Evolutionary conservation across 2,888 invertebrate genomes (phyloP).

Genomic region (Sceliomorpha sp.): DNA sequence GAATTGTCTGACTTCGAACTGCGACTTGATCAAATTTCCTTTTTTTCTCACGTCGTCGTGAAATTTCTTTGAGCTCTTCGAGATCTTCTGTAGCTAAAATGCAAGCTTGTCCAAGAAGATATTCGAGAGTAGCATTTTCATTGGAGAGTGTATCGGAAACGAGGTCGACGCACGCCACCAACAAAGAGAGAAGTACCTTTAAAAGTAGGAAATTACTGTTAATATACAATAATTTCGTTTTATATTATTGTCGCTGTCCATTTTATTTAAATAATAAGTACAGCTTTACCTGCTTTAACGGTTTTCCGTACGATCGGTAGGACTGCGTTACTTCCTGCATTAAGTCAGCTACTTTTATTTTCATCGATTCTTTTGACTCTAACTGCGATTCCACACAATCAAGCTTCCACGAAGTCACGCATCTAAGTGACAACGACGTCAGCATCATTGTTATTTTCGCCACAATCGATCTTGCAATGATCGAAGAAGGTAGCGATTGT

Average conservation of each 20-base stretch:
- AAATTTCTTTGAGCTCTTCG: slow-evolving; percentile 68
- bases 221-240: too few relatives aligned
- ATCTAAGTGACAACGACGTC: slow-evolving; percentile 72
- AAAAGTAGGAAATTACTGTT: too few relatives aligned
- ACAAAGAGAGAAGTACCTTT: slow-evolving; percentile 68
- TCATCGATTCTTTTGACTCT: slow-evolving; percentile 62
- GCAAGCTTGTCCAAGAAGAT: slow-evolving; percentile 71
- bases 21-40: slow-evolving; percentile 57
- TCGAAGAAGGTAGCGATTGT: slow-evolving; percentile 50
- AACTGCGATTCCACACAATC: slow-evolving; percentile 68
- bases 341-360: slow-evolving; percentile 66
- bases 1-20: slow-evolving; percentile 13
- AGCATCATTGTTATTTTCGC: slow-evolving; percentile 71
- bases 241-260: neutral
- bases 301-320: slow-evolving; percentile 70
- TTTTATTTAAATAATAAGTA: neutral
- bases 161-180: slow-evolving; percentile 71
- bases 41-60: slow-evolving; percentile 56
- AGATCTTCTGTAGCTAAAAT: slow-evolving; percentile 70
- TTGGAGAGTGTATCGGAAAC: slow-evolving; percentile 66
- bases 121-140: slow-evolving; percentile 70
- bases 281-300: slow-evolving; percentile 65
- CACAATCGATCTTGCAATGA: slow-evolving; percentile 51
- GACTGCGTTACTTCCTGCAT: slow-evolving; percentile 72
- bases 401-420: slow-evolving; percentile 70